Percentiles rank a stretch among this genome's conserved stretches.
phyloP scores from a whole-genome alignment of 2,888 invertebrate genomes.

The Pachydiplax longipennis region DNA sequence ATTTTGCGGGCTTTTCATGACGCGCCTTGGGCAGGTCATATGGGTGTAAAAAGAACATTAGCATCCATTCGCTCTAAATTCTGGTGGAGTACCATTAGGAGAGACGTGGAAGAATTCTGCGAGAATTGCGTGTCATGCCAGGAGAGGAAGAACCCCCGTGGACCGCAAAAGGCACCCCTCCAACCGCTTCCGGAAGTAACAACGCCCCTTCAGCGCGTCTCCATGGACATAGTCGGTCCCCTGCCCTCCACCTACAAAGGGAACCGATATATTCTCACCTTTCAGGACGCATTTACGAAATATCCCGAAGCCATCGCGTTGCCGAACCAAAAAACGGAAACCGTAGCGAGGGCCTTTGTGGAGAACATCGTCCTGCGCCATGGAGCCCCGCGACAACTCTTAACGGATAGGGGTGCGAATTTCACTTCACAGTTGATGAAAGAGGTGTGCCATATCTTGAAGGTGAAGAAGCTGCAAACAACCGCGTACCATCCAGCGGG shows the following conservation, averaged over 20 bases:
- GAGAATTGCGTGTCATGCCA: neutral
- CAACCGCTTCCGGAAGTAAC: neutral
- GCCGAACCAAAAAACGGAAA: conserved; percentile 50
- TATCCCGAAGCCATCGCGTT: conserved; percentile 52
- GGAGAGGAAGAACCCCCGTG: no score
- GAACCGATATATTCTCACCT: conserved; percentile 50
- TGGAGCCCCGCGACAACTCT: neutral
- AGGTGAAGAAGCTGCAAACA: conserved; percentile 52
- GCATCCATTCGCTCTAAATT: no score
- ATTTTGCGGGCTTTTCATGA: no score
- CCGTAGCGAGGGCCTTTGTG: conserved; percentile 49
- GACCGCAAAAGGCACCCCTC: no score
- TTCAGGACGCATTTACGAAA: conserved; percentile 50
- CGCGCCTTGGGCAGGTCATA: no score
- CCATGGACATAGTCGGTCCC: neutral
- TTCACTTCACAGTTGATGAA: conserved; percentile 53
- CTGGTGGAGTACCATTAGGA: neutral
- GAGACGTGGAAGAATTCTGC: neutral
- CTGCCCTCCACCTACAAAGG: no score
- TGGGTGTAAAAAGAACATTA: no score
- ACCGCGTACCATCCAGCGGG: conserved; percentile 54
- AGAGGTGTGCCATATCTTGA: conserved; percentile 50
- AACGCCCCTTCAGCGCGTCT: neutral
- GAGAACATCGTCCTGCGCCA: conserved; percentile 46
- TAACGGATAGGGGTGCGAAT: conserved; percentile 47